phyloP scores from a whole-genome alignment of 2,888 invertebrate species.

The Myopa testacea region DNA sequence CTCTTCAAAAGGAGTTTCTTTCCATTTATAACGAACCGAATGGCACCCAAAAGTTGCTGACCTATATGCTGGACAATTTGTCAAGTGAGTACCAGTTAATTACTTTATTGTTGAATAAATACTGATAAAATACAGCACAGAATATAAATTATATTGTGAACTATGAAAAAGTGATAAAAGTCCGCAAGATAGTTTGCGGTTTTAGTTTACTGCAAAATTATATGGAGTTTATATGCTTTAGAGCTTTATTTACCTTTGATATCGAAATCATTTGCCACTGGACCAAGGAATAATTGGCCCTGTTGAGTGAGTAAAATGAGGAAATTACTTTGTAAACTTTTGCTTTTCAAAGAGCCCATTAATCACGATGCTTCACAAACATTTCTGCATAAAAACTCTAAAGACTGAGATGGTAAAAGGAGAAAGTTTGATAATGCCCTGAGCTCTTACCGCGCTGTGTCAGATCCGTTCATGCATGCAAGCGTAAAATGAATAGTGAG shows the following conservation, averaged over 20 bases:
- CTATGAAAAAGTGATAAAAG: no score
- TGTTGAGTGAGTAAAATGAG: slow-evolving; percentile 53
- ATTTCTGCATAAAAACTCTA: background rate
- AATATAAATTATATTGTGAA: no score
- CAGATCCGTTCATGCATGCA: no score
- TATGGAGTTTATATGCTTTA: no score
- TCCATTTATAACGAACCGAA: slow-evolving; percentile 92
- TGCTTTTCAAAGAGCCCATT: background rate
- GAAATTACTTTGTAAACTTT: slow-evolving; percentile 45
- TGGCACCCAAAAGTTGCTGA: slow-evolving; percentile 93
- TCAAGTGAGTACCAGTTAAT: slow-evolving; percentile 76
- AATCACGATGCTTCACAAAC: background rate
- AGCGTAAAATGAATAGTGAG: background rate
- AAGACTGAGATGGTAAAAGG: background rate
- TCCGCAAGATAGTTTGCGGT: no score
- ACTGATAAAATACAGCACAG: no score
- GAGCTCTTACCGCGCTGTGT: background rate
- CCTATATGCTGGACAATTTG: slow-evolving; percentile 95
- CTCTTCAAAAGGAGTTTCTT: slow-evolving; percentile 91
- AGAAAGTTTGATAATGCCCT: background rate
- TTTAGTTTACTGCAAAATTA: no score
- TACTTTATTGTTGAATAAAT: no score
- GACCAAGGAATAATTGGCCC: background rate
- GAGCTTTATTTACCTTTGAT: no score
- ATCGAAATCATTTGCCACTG: no score